Percentiles rank a stretch among this genome's conserved stretches.
Conservation (phyloP, 2,888 invertebrate genomes). For the Diarsia dahlii region DNA sequence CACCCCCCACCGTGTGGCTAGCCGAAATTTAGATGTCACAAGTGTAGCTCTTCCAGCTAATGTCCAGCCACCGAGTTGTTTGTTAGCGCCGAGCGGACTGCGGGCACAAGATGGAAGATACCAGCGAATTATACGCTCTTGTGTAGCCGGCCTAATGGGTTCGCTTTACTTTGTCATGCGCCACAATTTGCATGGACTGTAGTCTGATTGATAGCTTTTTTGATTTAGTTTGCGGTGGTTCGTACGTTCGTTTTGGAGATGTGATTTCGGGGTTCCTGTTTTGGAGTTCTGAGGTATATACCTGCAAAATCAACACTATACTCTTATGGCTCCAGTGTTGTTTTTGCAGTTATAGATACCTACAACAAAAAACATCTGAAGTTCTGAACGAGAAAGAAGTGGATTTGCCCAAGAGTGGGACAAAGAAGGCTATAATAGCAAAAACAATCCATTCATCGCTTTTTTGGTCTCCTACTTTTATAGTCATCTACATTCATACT, state of each 20-base stretch:
- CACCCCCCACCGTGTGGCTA: conserved; percentile 79
- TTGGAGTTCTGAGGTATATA: no score
- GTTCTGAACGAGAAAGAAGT: no score
- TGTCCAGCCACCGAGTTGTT: conserved; percentile 86
- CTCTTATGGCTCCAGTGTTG: no score
- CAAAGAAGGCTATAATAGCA: no score
- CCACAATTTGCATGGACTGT: conserved; percentile 64
- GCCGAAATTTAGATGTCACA: conserved; percentile 90
- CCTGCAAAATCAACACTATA: no score
- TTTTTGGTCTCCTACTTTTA: no score
- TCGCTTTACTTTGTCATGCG: conserved; percentile 58
- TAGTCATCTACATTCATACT: no score
- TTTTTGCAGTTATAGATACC: no score
- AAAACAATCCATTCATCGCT: no score
- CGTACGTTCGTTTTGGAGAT: neutral
- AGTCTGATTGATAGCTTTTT: conserved; percentile 60
- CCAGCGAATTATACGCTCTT: conserved; percentile 83
- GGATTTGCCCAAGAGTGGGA: no score
- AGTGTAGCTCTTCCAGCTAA: conserved; percentile 85
- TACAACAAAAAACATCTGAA: no score
- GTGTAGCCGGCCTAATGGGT: conserved; percentile 68
- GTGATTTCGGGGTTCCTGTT: neutral
- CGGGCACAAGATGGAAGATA: conserved; percentile 88
- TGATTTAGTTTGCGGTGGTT: conserved; percentile 30
- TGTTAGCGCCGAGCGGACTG: conserved; percentile 81